Evolutionary conservation across 2,888 invertebrate genomes (phyloP).

Genomic region (Podabrus alpinus): DNA sequence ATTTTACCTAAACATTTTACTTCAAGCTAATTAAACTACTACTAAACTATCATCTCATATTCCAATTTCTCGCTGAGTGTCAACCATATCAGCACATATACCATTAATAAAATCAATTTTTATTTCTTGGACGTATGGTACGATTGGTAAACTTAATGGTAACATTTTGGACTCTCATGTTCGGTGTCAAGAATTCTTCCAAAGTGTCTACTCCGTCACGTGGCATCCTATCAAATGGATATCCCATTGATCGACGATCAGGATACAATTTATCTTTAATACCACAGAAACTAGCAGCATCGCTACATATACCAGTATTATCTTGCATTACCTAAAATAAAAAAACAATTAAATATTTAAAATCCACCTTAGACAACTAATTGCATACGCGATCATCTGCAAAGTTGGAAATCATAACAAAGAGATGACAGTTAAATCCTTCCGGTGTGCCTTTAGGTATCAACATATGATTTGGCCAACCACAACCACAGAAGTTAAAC

Average conservation of each 20-base stretch:
- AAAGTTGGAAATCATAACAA: constrained; percentile 79
- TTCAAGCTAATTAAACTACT: no score
- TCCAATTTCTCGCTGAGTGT: no score
- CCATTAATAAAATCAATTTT: not conserved
- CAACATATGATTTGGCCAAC: constrained; percentile 85
- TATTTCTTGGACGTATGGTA: constrained; percentile 44
- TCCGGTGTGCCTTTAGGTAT: constrained; percentile 71
- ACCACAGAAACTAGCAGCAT: constrained; percentile 77
- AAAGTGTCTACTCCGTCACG: constrained; percentile 62
- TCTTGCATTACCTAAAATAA: constrained; percentile 57
- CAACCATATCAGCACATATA: no score
- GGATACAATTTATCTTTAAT: constrained; percentile 70
- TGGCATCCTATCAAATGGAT: no score
- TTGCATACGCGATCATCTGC: constrained; percentile 57
- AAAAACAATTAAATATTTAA: not conserved
- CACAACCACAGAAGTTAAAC: constrained; percentile 86
- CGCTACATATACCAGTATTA: constrained; percentile 60
- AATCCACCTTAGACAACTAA: not conserved
- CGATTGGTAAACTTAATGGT: constrained; percentile 64
- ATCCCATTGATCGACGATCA: no score
- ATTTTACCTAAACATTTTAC: no score
- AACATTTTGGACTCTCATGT: constrained; percentile 68
- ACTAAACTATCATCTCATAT: no score
- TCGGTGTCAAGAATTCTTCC: constrained; percentile 67
- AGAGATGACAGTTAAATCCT: constrained; percentile 71